Base-by-base conservation (phyloP, 1,140 invertebrate genomes). In the Caenorhabditis remanei region DNA sequence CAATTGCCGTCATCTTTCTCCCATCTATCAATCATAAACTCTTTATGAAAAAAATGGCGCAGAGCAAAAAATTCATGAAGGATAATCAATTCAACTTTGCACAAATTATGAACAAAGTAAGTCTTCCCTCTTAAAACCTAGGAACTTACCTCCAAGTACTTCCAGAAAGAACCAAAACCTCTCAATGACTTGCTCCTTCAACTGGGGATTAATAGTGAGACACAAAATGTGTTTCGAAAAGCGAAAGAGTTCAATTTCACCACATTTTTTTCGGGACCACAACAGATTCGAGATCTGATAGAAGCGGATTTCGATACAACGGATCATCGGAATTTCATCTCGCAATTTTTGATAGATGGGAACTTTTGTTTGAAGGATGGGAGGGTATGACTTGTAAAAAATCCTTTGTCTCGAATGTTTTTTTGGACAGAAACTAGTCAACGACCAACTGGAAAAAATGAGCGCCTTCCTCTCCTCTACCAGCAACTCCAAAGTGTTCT, bases 11-110 rank as follows among this genome's bases (percentile, higher is more conserved):
- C 1, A 71, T 71, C 16, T 71, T 71, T 43, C 41, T 71, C 4
- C 65, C 65, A 43, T 16, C 65, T 14, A 71, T 71, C 11, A 46
- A 71, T 19, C 65, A 71, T 16, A 71, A 71, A 46, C 21, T 71
- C 21, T 71, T 71, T 19, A 71, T 71, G 65, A 71, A 71, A 16
- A 71, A 71, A 71, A 71, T 71, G 65, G 14, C 65, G 41, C 16
- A 43, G n/a, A 71, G 65, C 46, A 71, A 71, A 46, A 2, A 71
- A 19, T 71, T 71, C 14, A 71, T 71, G 65, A 43, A 19, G 46
- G 40, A 71, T n/a, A 71, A 71, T 46, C 40, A 71, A 16, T 71
- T 71, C n/a, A 19, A 46, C 4, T 71, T 71, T 46, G 65, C 65
- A 19, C 65, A 71, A 71, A 43, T 71, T 19, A 71, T 71, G 65